These are phyloP conservation scores for human (Homo sapiens) DNA, from an alignment of 2,113 vertebrate genomes.

Conservation along the genomic window GRCh38 chr7:94525501-94526000, in stretches of 20 bases:
- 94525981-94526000: neutral
- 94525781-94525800: neutral
- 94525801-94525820: slow-evolving; percentile 3
- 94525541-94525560: neutral
- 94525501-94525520: neutral
- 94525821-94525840: neutral
- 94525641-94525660: neutral
- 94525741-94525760: neutral
- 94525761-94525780: neutral
- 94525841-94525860: neutral
- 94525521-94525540: neutral
- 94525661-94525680: neutral
- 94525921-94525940: neutral
- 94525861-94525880: slow-evolving; percentile 34
- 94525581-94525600: neutral
- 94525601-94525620: neutral
- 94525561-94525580: neutral
- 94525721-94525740: neutral
- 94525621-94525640: neutral
- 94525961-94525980: neutral
- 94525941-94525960: neutral
- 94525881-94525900: neutral
- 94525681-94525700: neutral
- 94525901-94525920: slow-evolving; percentile 13
- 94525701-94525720: neutral